Percentiles rank a stretch among this genome's conserved stretches.
phyloP scores from a whole-genome alignment of 2,888 invertebrate genomes.

The Lissocephala sabroskyi region DNA sequence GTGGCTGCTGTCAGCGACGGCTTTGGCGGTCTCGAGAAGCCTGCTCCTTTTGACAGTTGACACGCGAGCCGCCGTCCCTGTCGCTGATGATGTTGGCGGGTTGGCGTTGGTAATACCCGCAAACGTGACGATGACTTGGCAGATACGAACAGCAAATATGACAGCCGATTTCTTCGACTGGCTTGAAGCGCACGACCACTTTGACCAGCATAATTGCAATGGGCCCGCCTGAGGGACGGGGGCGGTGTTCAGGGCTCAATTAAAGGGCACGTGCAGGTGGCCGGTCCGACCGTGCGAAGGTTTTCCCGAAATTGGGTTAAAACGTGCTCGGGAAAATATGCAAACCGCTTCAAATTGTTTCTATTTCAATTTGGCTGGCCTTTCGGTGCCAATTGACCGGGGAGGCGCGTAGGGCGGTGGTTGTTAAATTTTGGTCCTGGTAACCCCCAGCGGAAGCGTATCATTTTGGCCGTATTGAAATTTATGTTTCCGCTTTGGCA shows the following conservation, averaged over 20 bases:
- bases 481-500: slow-evolving; percentile 47
- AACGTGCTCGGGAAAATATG: slow-evolving; percentile 33
- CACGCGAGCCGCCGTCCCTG: slow-evolving; percentile 6
- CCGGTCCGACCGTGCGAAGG: background rate
- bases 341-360: slow-evolving; percentile 40
- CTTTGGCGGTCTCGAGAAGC: too few relatives aligned
- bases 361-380: slow-evolving; percentile 44
- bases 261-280: slow-evolving; percentile 39
- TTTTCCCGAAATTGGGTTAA: slow-evolving; percentile 44
- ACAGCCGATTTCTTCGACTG: background rate
- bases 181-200: background rate
- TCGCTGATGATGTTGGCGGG: too few relatives aligned
- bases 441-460: slow-evolving; percentile 34
- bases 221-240: slow-evolving; percentile 18
- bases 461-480: slow-evolving; percentile 57
- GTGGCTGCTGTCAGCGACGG: too few relatives aligned
- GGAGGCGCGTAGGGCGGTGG: too few relatives aligned
- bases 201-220: slow-evolving; percentile 56
- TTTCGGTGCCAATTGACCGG: slow-evolving; percentile 16
- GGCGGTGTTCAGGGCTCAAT: slow-evolving; percentile 43
- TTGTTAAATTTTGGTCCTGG: too few relatives aligned
- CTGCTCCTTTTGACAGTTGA: slow-evolving; percentile 5
- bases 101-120: slow-evolving; percentile 36
- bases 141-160: slow-evolving; percentile 45
- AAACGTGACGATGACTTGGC: slow-evolving; percentile 48